These are phyloP conservation scores for Drosophila murphyi DNA, from an alignment of 1,140 invertebrate genomes.

Conservation along the genomic window DNA sequence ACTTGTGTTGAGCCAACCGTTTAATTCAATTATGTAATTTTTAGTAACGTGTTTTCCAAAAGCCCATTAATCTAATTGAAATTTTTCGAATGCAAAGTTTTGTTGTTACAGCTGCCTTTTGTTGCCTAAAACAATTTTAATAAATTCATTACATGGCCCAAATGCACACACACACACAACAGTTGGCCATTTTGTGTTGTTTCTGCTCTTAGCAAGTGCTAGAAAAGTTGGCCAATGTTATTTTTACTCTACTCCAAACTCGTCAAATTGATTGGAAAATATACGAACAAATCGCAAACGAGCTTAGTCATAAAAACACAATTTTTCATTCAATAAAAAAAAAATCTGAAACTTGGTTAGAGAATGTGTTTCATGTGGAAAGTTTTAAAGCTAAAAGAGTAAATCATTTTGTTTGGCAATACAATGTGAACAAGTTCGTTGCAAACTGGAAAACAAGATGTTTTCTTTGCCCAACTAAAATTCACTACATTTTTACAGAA, in stretches of 20 bases:
- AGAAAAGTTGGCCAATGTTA: slow-evolving; percentile 54
- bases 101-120: slow-evolving; percentile 43
- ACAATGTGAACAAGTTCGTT: no score
- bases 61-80: slow-evolving; percentile 71
- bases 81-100: not conserved
- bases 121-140: not conserved
- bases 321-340: slow-evolving; percentile 17
- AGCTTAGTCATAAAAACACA: slow-evolving; percentile 6
- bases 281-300: slow-evolving; percentile 11
- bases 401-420: no score
- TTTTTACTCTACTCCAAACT: slow-evolving; percentile 28
- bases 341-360: not conserved
- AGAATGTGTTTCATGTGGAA: not conserved
- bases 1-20: slow-evolving; percentile 8
- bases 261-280: slow-evolving; percentile 66
- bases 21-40: slow-evolving; percentile 64
- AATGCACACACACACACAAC: not conserved
- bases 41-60: slow-evolving; percentile 42
- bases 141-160: slow-evolving; percentile 38
- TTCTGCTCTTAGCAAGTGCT: slow-evolving; percentile 22
- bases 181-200: slow-evolving; percentile 10
- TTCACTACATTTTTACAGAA: no score
- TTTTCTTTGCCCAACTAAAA: no score
- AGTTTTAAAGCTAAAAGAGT: no score
- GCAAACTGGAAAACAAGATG: no score